phyloP scores from a whole-genome alignment of 2,797 vertebrate genomes.

The Heterohyrax brucei region DNA sequence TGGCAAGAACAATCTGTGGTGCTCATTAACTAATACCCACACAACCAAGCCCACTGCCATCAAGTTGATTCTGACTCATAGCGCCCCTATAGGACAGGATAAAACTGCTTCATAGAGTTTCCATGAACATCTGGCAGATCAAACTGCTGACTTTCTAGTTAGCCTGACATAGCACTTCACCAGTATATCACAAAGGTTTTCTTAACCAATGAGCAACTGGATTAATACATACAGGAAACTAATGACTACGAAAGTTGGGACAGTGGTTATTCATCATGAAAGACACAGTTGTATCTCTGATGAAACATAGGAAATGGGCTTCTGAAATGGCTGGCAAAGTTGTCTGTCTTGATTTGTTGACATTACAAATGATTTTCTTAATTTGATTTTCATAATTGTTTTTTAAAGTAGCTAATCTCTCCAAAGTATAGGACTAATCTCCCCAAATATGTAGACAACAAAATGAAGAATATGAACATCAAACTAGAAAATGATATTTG shows the following conservation, averaged over 20 bases:
- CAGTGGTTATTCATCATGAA: background rate
- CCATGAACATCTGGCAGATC: too few relatives aligned
- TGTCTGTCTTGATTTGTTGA: background rate
- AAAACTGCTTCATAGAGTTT: too few relatives aligned
- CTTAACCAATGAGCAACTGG: too few relatives aligned
- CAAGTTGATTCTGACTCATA: too few relatives aligned
- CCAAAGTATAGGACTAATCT: background rate
- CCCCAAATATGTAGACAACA: background rate
- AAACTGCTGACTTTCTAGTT: too few relatives aligned
- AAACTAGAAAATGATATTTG: background rate
- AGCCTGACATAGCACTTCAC: too few relatives aligned
- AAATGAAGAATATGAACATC: slow-evolving; percentile 44
- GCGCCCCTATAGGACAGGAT: too few relatives aligned
- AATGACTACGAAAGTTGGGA: background rate
- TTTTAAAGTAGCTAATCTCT: background rate
- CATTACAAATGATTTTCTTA: background rate
- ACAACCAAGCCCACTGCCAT: too few relatives aligned
- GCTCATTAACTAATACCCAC: background rate
- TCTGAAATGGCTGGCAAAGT: background rate
- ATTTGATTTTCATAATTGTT: background rate
- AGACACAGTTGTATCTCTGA: background rate
- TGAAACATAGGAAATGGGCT: background rate
- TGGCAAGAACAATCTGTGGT: background rate
- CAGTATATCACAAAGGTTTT: too few relatives aligned
- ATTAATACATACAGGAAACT: background rate